phyloP scores from a whole-genome alignment of 2,113 vertebrate species.

The Meles meles region DNA sequence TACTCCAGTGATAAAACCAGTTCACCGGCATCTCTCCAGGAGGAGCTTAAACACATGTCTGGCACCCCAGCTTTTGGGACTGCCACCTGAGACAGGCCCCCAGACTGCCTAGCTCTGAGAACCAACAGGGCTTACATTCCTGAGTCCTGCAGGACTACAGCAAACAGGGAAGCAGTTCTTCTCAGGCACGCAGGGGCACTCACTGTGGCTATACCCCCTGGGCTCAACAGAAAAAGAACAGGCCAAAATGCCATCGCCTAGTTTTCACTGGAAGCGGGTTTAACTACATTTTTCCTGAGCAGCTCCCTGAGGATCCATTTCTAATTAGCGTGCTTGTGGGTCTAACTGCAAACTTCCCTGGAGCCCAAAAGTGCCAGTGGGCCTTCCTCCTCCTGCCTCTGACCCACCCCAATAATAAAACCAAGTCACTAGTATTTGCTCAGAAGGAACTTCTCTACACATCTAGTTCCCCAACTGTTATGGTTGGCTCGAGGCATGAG shows the following conservation, averaged over 20 bases:
- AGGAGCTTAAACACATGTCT: background rate
- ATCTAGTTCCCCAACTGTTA: background rate
- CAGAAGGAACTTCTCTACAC: background rate
- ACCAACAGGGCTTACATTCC: background rate
- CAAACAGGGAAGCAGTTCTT: background rate
- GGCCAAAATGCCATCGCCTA: background rate
- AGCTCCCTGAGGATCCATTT: background rate
- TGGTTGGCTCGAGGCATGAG: background rate
- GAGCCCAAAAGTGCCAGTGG: background rate
- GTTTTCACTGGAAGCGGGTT: background rate
- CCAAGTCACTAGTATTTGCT: background rate
- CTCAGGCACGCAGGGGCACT: background rate
- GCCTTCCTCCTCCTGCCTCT: background rate
- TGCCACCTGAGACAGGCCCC: background rate
- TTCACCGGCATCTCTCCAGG: background rate
- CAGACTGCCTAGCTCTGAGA: background rate
- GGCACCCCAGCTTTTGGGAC: background rate
- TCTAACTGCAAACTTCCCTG: background rate
- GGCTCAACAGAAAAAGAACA: background rate
- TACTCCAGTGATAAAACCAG: background rate
- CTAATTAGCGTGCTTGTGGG: background rate
- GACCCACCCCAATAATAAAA: background rate
- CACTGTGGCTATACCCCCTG: background rate
- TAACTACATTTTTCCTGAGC: background rate
- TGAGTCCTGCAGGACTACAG: background rate